Evolutionary conservation across 2,888 invertebrate species (phyloP).

Genomic region (Clostera curtula): DNA sequence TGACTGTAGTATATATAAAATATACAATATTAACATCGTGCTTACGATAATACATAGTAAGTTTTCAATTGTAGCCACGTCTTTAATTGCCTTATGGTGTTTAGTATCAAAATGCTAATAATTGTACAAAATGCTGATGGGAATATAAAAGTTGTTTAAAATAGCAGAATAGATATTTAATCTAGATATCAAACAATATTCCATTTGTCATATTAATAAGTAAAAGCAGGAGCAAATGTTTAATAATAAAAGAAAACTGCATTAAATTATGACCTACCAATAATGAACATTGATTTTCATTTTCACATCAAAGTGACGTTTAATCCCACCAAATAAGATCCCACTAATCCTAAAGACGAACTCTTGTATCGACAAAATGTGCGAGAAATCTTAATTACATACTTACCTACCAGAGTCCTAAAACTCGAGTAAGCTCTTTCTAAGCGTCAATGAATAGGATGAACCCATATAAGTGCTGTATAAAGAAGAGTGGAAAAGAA

Average conservation of each 20-base stretch:
- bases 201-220: conserved; percentile 74
- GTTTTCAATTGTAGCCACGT: conserved; percentile 34
- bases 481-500: too few species aligned
- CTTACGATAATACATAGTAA: conserved; percentile 20
- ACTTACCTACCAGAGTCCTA: too few species aligned
- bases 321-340: too few species aligned
- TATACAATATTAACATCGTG: too few species aligned
- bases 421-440: too few species aligned
- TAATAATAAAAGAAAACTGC: conserved; percentile 67
- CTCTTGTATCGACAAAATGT: too few species aligned
- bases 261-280: conserved; percentile 75
- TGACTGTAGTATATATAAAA: too few species aligned
- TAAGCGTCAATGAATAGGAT: too few species aligned
- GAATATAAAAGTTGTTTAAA: conserved; percentile 75
- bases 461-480: too few species aligned
- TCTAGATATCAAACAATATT: conserved; percentile 73
- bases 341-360: too few species aligned
- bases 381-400: too few species aligned
- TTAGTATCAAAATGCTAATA: conserved; percentile 40
- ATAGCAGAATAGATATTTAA: conserved; percentile 68
- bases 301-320: too few species aligned
- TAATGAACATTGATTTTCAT: conserved; percentile 58
- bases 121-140: conserved; percentile 62
- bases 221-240: conserved; percentile 70
- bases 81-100: conserved; percentile 39